Conservation (phyloP, 2,888 invertebrate genomes). For the Hydroisotoma schaefferi region DNA sequence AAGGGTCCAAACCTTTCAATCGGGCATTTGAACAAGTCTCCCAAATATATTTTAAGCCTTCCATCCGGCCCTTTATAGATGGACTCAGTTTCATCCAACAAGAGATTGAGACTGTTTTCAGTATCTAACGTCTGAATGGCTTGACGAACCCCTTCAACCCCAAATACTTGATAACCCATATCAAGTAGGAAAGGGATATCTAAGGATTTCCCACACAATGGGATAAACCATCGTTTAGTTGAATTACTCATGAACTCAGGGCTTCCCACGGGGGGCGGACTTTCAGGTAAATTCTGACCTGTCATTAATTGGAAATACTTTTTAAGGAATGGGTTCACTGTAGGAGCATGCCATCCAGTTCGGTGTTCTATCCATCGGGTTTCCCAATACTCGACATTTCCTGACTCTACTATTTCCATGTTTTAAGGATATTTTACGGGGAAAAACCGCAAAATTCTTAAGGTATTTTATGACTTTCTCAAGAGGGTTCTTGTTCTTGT, state of each 20-base stretch:
- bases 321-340: slow-evolving; percentile 29
- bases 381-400: slow-evolving; percentile 37
- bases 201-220: slow-evolving; percentile 49
- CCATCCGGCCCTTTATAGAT: slow-evolving; percentile 21
- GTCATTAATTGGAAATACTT: slow-evolving; percentile 29
- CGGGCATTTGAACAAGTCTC: slow-evolving; percentile 38
- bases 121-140: slow-evolving; percentile 41
- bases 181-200: slow-evolving; percentile 48
- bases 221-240: slow-evolving; percentile 43
- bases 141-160: slow-evolving; percentile 45
- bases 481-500: too few relatives aligned
- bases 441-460: too few relatives aligned
- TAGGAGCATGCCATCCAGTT: slow-evolving; percentile 39
- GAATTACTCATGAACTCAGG: slow-evolving; percentile 25
- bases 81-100: slow-evolving; percentile 18
- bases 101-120: slow-evolving; percentile 21
- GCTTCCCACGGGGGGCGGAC: slow-evolving; percentile 5
- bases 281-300: slow-evolving; percentile 13
- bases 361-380: slow-evolving; percentile 30
- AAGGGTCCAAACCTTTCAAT: slow-evolving; percentile 35
- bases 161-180: slow-evolving; percentile 49
- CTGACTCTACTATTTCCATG: neutral
- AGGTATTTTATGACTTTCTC: too few relatives aligned
- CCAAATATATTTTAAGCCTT: slow-evolving; percentile 30
- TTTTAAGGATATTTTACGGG: too few relatives aligned